Base-by-base conservation (phyloP, 2,113 vertebrate genomes). In the Meriones unguiculatus region DNA sequence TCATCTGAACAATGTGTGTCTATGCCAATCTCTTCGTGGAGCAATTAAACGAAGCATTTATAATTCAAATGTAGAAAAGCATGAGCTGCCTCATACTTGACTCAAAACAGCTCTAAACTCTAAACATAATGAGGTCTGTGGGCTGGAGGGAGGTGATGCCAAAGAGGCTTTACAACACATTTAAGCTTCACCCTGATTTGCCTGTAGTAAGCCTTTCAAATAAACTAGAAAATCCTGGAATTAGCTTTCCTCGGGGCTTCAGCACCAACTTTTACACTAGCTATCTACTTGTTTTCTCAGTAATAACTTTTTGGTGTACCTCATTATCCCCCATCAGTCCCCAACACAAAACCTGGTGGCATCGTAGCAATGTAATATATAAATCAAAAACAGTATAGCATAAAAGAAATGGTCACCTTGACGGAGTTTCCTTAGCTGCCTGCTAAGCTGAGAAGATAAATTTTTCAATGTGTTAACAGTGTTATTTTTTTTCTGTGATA, bases 1-100 rank as follows among this genome's bases (percentile, higher is more conserved):
- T 98, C 97, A 93, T 89, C 90, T 93, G 98, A 98, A 98, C 98
- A 97, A 98, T 95, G 97, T 3, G 0, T 77, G 87, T 97, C 96
- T 95, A 76, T 95, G 98, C 93, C 92, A 97, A 97, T 97, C 96
- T 97, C 97, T 97, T 97, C 54, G 12, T 73, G 65, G 86, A 98
- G 97, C 98, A 98, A 98, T 98, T 98, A 98, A 98, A 98, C 98
- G 91, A 97, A 98, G 95, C 85, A 93, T 91, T 90, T 97, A 89
- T 97, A 93, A 97, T 90, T 88, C 95, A 91, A 82, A 93, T 41
- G 12, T 91, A 93, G 80, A 90, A 95, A 96, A 96, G 97, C 97
- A 97, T 77, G 95, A 95, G 95, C 95, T 95, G 57, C 95, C 91
- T 97, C 89, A 88, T 92, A 92, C 32, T 97, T 97, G 95, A 92